Base-by-base conservation (phyloP, 2,113 vertebrate genomes). In the Sciurus niger region DNA sequence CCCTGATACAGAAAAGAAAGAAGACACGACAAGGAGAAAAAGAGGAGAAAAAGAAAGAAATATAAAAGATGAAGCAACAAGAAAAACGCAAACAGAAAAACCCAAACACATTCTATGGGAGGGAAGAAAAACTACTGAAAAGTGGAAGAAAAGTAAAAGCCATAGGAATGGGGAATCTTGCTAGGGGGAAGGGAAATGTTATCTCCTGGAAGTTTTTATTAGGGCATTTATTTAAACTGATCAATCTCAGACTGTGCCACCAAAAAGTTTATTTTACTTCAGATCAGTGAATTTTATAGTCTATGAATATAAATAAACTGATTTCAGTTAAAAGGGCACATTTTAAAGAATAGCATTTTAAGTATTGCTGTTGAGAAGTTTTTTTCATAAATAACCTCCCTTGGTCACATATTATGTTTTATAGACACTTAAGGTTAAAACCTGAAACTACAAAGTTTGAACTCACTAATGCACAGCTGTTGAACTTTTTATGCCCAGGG, bases 271-370 rank as follows among this genome's bases (percentile, higher is more conserved):
- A 25, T 67, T 97, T 98, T 96, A 48, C 17, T 78, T 28, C 74
- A 93, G 86, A 87, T 89, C n/a, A 40, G 3, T 93, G 25, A 84
- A 68, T 95, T 95, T 88, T 86, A 68, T 0, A 48, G 43, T 40
- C 51, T 67, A 13, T 67, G 51, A 96, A 89, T 90, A 94, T 76
- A 92, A 96, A 92, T 80, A 93, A 74, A 74, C 5, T 63, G 80
- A 96, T 93, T 65, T 90, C 34, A 95, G 46, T n/a, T 84, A 84
- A 98, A 97, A 97, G 10, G 22, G 4, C 51, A 0, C 1, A 53
- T 34, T 76, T 76, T 34, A 2, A 58, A 22, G 3, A 40, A 84
- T 30, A 87, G 70, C 82, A 89, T 17, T 96, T 37, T 70, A 95
- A 96, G 55, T 90, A 51, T 30, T 8, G 32, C 46, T 28, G 46